phyloP scores from a whole-genome alignment of 2,113 vertebrate genomes.

The Platysternon megacephalum region DNA sequence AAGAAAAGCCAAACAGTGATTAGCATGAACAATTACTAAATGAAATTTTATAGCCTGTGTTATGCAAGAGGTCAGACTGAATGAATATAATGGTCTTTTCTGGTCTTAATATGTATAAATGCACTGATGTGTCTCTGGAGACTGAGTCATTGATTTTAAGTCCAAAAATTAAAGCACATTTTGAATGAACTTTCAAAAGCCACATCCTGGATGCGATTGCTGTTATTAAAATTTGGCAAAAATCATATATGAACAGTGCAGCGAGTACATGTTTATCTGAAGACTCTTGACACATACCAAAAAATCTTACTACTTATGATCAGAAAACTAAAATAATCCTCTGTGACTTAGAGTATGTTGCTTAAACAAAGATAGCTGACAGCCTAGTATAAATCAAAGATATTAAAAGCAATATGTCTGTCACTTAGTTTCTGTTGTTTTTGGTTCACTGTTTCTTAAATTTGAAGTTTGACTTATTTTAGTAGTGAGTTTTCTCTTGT shows the following conservation, averaged over 20 bases:
- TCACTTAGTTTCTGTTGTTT: fast-evolving
- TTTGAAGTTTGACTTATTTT: conserved; percentile 14
- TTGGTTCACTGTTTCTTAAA: not conserved
- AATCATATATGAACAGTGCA: not conserved
- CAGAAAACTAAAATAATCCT: not conserved
- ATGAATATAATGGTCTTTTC: not conserved
- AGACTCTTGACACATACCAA: not conserved
- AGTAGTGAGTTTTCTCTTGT: not conserved
- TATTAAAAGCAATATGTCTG: not conserved
- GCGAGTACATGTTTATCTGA: not conserved
- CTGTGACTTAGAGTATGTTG: not conserved
- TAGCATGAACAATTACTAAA: not conserved
- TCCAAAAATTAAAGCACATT: not conserved
- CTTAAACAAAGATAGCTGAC: not conserved
- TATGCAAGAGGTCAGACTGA: not conserved
- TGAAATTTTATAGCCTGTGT: not conserved
- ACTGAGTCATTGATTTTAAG: not conserved
- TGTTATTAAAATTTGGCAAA: not conserved
- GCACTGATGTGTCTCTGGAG: not conserved
- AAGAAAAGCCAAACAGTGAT: not conserved
- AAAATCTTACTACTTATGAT: not conserved
- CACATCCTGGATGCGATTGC: not conserved
- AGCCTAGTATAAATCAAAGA: not conserved
- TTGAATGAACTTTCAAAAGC: not conserved
- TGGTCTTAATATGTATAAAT: not conserved